A percentile compares a stretch with the other conserved stretches of the same genome.
Evolutionary conservation across 2,797 vertebrate genomes (phyloP).

Genomic region (Ambastaia sidthimunki): DNA sequence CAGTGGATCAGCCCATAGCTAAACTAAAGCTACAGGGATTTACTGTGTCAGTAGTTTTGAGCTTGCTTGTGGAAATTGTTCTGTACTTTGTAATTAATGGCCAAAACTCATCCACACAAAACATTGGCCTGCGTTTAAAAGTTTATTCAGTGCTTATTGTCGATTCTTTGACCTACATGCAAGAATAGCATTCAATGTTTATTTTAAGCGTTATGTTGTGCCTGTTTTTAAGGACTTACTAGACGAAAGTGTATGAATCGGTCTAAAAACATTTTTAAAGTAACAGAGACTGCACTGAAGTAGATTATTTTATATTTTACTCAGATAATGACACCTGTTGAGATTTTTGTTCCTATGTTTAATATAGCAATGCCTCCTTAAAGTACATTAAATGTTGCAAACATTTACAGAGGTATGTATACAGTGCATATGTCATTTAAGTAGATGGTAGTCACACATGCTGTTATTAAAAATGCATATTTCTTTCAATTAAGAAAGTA

Average conservation of each 20-base stretch:
- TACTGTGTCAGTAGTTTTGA: neutral
- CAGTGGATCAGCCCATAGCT: too few relatives aligned
- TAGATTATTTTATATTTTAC: neutral
- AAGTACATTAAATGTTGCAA: neutral
- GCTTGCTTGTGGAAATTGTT: neutral
- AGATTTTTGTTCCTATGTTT: neutral
- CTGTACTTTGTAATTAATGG: neutral
- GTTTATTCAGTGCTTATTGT: neutral
- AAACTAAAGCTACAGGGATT: neutral
- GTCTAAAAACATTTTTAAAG: constrained; percentile 11
- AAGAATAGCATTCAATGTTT: neutral
- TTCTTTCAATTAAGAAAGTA: too few relatives aligned
- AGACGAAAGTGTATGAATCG: constrained; percentile 16
- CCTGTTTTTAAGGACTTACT: neutral
- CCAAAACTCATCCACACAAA: neutral
- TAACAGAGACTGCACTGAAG: neutral
- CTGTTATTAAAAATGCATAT: too few relatives aligned
- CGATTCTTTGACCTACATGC: neutral
- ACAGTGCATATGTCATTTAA: too few relatives aligned
- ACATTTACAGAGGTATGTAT: neutral
- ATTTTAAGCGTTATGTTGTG: neutral
- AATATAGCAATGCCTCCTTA: neutral
- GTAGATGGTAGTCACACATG: too few relatives aligned
- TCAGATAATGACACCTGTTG: constrained; percentile 28
- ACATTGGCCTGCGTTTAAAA: neutral